These are phyloP conservation scores for Iguana delicatissima DNA, from an alignment of 2,797 vertebrate genomes.

Conservation along the genomic window DNA sequence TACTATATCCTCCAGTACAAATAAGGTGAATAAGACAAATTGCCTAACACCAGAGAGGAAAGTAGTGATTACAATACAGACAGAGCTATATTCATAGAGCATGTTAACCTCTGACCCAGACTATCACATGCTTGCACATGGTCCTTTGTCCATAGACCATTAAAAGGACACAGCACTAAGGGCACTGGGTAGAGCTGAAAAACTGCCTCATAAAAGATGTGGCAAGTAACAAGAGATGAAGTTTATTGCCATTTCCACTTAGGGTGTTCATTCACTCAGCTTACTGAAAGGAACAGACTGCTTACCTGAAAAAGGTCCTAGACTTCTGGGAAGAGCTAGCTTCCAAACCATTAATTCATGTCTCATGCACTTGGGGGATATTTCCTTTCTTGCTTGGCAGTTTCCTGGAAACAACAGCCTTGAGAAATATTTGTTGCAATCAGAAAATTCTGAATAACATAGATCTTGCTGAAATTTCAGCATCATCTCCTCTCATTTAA, in stretches of 20 bases:
- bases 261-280: background rate
- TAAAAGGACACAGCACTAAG: fast-evolving
- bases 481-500: background rate
- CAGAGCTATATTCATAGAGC: background rate
- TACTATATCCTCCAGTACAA: background rate
- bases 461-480: conserved; percentile 23
- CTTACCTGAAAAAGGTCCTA: background rate
- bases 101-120: background rate
- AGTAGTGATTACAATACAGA: background rate
- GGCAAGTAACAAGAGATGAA: background rate
- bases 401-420: background rate
- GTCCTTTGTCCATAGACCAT: background rate
- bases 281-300: background rate
- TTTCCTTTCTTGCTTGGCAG: fast-evolving
- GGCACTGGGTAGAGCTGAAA: background rate
- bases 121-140: background rate
- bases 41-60: background rate
- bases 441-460: background rate
- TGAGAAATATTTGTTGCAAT: background rate
- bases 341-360: conserved; percentile 10
- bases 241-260: background rate
- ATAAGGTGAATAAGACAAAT: background rate
- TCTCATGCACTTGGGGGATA: background rate
- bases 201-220: background rate
- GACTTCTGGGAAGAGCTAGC: background rate